phyloP scores from a whole-genome alignment of 2,113 vertebrate genomes.

The Corynorhinus townsendii region DNA sequence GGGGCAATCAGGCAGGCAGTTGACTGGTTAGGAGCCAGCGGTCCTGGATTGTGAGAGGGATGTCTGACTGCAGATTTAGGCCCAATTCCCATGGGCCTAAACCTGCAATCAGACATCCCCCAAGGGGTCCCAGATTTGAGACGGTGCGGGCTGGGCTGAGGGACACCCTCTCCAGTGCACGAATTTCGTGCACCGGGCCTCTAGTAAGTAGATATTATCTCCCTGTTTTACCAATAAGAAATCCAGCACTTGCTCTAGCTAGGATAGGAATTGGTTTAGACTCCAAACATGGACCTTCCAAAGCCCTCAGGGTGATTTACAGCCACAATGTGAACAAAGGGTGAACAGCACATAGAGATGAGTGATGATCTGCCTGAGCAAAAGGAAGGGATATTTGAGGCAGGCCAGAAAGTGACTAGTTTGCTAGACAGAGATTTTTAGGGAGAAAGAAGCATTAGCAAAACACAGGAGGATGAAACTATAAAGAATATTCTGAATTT shows the following conservation, averaged over 20 bases:
- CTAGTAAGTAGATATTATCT: neutral
- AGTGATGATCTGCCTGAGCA: neutral
- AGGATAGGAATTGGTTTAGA: neutral
- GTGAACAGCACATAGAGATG: neutral
- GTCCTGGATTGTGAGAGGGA: too few species aligned
- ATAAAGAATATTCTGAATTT: neutral
- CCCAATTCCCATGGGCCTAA: too few species aligned
- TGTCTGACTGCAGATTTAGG: too few species aligned
- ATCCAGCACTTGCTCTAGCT: neutral
- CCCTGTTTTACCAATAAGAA: neutral
- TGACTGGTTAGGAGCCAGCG: too few species aligned
- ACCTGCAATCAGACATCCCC: too few species aligned
- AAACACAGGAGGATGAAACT: neutral
- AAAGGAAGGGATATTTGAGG: neutral
- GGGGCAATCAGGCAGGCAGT: too few species aligned
- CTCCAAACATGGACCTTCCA: neutral
- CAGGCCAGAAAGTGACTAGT: neutral
- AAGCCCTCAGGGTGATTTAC: neutral
- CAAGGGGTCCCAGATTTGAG: too few species aligned
- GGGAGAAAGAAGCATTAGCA: neutral
- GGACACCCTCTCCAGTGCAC: too few species aligned
- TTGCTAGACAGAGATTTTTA: neutral
- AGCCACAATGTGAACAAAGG: fast-evolving
- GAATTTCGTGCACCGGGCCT: too few species aligned
- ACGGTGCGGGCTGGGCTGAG: too few species aligned